Percentiles rank a stretch among this genome's conserved stretches.
Conservation (phyloP, 2,888 invertebrate species). For the Patella ulyssiponensis region DNA sequence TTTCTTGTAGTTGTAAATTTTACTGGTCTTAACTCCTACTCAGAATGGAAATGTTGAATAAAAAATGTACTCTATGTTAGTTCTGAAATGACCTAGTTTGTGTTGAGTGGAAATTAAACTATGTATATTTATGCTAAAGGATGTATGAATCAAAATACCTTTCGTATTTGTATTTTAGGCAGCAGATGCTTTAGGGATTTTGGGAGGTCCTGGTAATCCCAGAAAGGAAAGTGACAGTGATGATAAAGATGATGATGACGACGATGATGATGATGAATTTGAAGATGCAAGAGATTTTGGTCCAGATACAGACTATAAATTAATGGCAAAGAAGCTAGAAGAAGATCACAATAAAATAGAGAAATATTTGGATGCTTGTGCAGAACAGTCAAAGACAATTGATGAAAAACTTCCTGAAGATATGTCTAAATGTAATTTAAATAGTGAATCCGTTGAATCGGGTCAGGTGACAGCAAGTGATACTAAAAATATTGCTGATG, state of each 20-base stretch:
- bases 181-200: slow-evolving; percentile 55
- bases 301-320: slow-evolving; percentile 62
- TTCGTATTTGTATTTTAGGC: slow-evolving; percentile 40
- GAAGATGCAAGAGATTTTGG: slow-evolving; percentile 69
- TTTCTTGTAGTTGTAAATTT: no score
- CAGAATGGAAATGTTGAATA: no score
- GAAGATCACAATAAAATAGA: slow-evolving; percentile 6
- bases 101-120: no score
- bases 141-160: background rate
- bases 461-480: background rate
- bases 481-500: background rate
- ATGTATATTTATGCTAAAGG: no score
- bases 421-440: slow-evolving; percentile 12
- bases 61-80: no score
- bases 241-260: slow-evolving; percentile 41
- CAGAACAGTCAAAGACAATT: background rate
- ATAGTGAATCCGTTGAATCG: background rate
- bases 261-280: slow-evolving; percentile 30
- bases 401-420: slow-evolving; percentile 14
- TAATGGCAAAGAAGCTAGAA: background rate
- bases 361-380: slow-evolving; percentile 8
- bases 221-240: slow-evolving; percentile 37
- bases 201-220: slow-evolving; percentile 48
- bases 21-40: no score
- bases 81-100: no score